phyloP scores from a whole-genome alignment of 64 coral and sea anemone species.

The Pachyseris speciosa region DNA sequence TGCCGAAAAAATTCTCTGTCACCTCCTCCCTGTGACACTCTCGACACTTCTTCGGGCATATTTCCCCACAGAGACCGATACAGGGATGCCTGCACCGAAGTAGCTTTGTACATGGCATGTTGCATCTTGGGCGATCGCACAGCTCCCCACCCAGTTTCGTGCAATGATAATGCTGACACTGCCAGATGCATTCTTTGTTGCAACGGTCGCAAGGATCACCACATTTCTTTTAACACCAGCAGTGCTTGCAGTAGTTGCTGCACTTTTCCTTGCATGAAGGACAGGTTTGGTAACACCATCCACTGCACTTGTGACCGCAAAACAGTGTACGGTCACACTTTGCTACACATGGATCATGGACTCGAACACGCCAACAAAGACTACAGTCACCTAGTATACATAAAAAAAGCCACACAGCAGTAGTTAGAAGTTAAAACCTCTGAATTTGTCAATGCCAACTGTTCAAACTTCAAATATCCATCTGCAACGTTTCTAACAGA shows the following conservation, averaged over 20 bases:
- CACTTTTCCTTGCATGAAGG: conserved; percentile 38
- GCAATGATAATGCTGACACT: conserved; percentile 51
- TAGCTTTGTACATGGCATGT: conserved; percentile 21
- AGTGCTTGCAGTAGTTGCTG: conserved; percentile 40
- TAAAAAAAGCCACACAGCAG: no score
- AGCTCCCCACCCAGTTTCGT: conserved; percentile 16
- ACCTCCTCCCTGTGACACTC: conserved; percentile 67
- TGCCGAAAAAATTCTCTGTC: no score
- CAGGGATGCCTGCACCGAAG: conserved; percentile 24
- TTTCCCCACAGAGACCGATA: conserved; percentile 64
- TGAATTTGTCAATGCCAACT: no score
- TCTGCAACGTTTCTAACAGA: no score
- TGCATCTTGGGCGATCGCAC: conserved; percentile 54
- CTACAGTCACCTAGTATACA: conserved; percentile 35
- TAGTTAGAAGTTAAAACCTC: no score
- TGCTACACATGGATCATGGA: conserved; percentile 32
- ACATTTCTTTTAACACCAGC: conserved; percentile 50
- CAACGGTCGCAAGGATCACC: conserved; percentile 53
- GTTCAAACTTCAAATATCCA: no score
- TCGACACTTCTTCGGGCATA: conserved; percentile 46
- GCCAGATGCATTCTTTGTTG: conserved; percentile 5
- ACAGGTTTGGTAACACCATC: conserved; percentile 19
- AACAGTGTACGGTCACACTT: conserved; percentile 40
- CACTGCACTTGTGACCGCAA: conserved; percentile 40
- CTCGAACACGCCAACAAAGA: conserved; percentile 43